phyloP scores from a whole-genome alignment of 1,140 invertebrate species.

The Ladona fulva region DNA sequence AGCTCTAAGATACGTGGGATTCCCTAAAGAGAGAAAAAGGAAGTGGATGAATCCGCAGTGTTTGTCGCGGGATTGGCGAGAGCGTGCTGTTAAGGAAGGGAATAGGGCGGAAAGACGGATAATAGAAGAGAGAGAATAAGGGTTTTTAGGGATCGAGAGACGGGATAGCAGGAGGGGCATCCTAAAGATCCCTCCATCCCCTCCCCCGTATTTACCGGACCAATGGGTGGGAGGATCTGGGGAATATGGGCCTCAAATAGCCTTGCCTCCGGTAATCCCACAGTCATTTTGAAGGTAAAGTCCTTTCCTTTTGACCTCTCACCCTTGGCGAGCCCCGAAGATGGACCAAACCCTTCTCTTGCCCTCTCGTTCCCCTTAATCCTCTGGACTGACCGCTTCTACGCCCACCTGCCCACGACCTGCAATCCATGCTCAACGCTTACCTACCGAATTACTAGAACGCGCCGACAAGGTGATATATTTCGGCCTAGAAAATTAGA shows the following conservation, averaged over 20 bases:
- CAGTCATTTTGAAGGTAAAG: conserved; percentile 17
- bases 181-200: not conserved
- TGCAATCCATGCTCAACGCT: not conserved
- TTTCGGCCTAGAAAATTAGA: too few relatives aligned
- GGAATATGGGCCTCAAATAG: conserved; percentile 4
- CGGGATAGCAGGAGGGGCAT: too few relatives aligned
- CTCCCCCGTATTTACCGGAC: not conserved
- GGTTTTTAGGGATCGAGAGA: too few relatives aligned
- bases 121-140: too few relatives aligned
- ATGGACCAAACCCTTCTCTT: conserved; percentile 23
- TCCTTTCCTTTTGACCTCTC: conserved; percentile 16
- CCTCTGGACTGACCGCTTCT: not conserved
- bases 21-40: too few relatives aligned
- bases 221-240: not conserved
- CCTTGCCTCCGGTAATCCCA: not conserved
- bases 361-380: conserved; percentile 17
- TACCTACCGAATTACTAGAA: too few relatives aligned
- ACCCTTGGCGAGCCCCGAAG: conserved; percentile 15
- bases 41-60: too few relatives aligned
- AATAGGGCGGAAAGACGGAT: too few relatives aligned
- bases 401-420: conserved; percentile 13
- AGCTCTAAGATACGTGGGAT: too few relatives aligned
- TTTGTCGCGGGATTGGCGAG: too few relatives aligned
- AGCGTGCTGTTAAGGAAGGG: too few relatives aligned
- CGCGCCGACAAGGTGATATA: too few relatives aligned